Base-by-base conservation (phyloP, 2,113 vertebrate species). In the Campylomormyrus tamandua region DNA sequence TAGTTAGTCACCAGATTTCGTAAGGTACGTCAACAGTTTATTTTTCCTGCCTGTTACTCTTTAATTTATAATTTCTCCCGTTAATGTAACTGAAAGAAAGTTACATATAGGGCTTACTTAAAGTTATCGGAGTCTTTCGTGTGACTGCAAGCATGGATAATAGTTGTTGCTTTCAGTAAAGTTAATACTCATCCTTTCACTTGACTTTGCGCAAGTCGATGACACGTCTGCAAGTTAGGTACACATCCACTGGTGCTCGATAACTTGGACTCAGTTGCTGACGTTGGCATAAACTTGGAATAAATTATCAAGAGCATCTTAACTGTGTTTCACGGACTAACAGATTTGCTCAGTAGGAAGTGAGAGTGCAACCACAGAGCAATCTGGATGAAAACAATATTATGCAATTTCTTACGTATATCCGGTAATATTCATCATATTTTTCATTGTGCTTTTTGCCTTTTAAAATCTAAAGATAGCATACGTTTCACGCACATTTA, bases 301-400 rank as follows among this genome's bases (percentile, higher is more conserved):
- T 80, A 80, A 42, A 80, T 80, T 80, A 80, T 80, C 74, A 80
- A 42, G 74, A 80, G 74, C 74, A 80, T 80, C 74, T 19, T 80
- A 39, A 80, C 74, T 80, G 74, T 80, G 74, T 80, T 80, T 80
- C 74, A 42, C 74, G 35, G 74, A 80, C 74, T 80, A 80, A 42
- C 74, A 80, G 74, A 80, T 80, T 80, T 80, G 13, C 74, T 39
- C 35, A 80, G 74, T 80, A 80, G 74, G 74, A 80, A 80, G 74
- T 80, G 74, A 77, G 74, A 39, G 74, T 80, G 74, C 35, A 80
- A 80, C 74, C 74, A 80, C 35, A 19, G 74, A 42, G 74, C 74
- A 80, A 80, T 80, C 74, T 80, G 74, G 35, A 80, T 42, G 74
- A 42, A 80, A 80, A 80, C 31, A 35, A 80, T 80, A 80, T 80